Evolutionary conservation across 2,797 vertebrate genomes (phyloP).

Genomic region (Odontamblyopus lacepedii): DNA sequence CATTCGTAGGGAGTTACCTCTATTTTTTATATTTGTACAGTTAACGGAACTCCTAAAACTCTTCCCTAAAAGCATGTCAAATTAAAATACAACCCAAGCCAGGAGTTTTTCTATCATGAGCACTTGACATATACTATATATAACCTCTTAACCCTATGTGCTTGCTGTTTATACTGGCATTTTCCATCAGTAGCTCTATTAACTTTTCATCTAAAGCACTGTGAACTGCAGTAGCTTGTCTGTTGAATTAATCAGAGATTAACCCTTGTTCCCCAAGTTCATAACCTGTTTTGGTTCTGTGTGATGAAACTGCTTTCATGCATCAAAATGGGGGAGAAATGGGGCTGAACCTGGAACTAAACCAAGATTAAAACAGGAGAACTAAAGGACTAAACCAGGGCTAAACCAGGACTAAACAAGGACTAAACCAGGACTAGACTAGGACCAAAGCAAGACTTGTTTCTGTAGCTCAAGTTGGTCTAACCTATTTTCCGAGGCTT

Average conservation of each 20-base stretch:
- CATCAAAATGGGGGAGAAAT: background rate
- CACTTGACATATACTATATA: background rate
- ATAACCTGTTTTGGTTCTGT: background rate
- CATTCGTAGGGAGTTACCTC: conserved; percentile 63
- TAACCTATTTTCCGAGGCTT: background rate
- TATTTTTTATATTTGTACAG: conserved; percentile 41
- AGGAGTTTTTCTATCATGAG: background rate
- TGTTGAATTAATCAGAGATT: background rate
- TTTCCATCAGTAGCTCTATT: background rate
- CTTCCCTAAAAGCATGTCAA: background rate
- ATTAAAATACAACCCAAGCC: background rate
- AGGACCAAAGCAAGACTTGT: background rate
- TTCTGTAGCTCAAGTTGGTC: background rate
- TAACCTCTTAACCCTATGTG: background rate
- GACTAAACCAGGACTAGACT: background rate
- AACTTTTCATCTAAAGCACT: background rate
- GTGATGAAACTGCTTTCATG: background rate
- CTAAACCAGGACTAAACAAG: background rate
- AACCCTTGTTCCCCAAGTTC: background rate
- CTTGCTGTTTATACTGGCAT: background rate
- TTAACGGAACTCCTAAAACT: conserved; percentile 17
- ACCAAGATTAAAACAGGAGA: background rate
- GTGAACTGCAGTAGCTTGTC: background rate
- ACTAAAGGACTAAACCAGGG: background rate
- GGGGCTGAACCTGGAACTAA: background rate